Percentiles rank a stretch among this genome's conserved stretches.
Conservation (phyloP, 2,113 vertebrate species). For the Oxyura jamaicensis region DNA sequence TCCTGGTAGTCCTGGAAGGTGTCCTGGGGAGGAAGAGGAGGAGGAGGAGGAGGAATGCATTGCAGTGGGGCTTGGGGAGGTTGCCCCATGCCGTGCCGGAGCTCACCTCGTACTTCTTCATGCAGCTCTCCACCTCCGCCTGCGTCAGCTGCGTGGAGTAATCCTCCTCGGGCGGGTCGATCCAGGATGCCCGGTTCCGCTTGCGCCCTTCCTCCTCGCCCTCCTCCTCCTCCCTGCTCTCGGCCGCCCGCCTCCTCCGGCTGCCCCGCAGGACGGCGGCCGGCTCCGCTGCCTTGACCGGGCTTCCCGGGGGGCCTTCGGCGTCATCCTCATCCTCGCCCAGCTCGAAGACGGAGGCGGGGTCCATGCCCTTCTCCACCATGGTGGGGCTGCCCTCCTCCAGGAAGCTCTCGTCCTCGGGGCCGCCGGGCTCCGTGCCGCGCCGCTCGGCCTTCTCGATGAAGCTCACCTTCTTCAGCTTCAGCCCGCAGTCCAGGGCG, state of each 20-base stretch:
- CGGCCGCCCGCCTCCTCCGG: slow-evolving; percentile 18
- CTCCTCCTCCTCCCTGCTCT: slow-evolving; percentile 57
- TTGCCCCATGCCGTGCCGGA: accelerated
- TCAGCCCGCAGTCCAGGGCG: slow-evolving; percentile 89
- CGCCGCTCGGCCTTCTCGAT: slow-evolving; percentile 86
- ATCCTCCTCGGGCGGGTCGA: slow-evolving; percentile 89
- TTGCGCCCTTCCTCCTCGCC: slow-evolving; percentile 77
- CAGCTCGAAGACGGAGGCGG: slow-evolving; percentile 86
- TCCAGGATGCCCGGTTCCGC: slow-evolving; percentile 88
- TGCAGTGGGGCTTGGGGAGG: too few species aligned
- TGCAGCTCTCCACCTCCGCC: slow-evolving; percentile 97
- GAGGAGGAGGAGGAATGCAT: accelerated
- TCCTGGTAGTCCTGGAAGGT: slow-evolving; percentile 98
- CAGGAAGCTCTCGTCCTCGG: slow-evolving; percentile 81
- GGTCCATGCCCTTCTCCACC: slow-evolving; percentile 94
- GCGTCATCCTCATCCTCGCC: slow-evolving; percentile 89
- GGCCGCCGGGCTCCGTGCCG: slow-evolving; percentile 34
- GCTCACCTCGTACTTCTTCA: slow-evolving; percentile 92
- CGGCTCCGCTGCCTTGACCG: neutral
- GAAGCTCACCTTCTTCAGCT: slow-evolving; percentile 95
- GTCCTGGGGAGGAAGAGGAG: slow-evolving; percentile 78
- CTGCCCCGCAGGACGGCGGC: neutral
- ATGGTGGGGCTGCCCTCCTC: slow-evolving; percentile 96
- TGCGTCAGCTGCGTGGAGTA: slow-evolving; percentile 85
- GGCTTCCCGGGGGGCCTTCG: slow-evolving; percentile 68